Evolutionary conservation across 1,140 invertebrate genomes (phyloP).

Genomic region (Rhynchophorus ferrugineus): DNA sequence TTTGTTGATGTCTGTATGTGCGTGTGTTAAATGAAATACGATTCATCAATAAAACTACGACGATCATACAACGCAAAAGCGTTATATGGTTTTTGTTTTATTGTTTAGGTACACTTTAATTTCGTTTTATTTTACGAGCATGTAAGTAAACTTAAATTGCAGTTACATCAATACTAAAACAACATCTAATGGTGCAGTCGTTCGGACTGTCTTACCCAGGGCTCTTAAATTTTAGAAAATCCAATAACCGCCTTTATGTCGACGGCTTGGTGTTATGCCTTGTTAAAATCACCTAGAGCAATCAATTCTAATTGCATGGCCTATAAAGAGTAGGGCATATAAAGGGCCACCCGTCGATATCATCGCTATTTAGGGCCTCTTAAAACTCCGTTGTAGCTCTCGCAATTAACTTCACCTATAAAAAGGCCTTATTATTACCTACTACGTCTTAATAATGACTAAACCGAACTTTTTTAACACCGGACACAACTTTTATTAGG

Average conservation of each 20-base stretch:
- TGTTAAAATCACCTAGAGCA: conserved; percentile 40
- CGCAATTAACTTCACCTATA: conserved; percentile 35
- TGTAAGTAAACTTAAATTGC: conserved; percentile 16
- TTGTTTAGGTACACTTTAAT: conserved; percentile 10
- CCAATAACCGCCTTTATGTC: conserved; percentile 36
- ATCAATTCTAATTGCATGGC: conserved; percentile 41
- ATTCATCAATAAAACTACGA: too few relatives aligned
- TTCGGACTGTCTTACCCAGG: conserved; percentile 22
- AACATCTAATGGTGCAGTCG: conserved; percentile 12
- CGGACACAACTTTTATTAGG: conserved; percentile 7
- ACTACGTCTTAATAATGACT: conserved; percentile 33
- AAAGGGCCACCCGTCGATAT: conserved; percentile 34
- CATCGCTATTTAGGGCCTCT: conserved; percentile 36
- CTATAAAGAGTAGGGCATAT: conserved; percentile 36
- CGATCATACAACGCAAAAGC: too few relatives aligned
- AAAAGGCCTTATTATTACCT: conserved; percentile 31
- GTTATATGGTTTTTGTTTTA: conserved; percentile 9
- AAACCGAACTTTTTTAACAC: conserved; percentile 13
- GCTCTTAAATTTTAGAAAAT: conserved; percentile 33
- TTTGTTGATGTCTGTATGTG: too few relatives aligned
- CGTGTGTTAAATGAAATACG: too few relatives aligned
- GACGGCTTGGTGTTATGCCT: conserved; percentile 28
- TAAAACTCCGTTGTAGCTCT: conserved; percentile 32
- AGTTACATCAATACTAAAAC: conserved; percentile 13
- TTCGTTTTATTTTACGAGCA: conserved; percentile 17